A percentile compares a stretch with the other conserved stretches of the same genome.
These are phyloP conservation scores for Okamejei kenojei DNA, from an alignment of 2,797 vertebrate genomes.

Conservation along the genomic window DNA sequence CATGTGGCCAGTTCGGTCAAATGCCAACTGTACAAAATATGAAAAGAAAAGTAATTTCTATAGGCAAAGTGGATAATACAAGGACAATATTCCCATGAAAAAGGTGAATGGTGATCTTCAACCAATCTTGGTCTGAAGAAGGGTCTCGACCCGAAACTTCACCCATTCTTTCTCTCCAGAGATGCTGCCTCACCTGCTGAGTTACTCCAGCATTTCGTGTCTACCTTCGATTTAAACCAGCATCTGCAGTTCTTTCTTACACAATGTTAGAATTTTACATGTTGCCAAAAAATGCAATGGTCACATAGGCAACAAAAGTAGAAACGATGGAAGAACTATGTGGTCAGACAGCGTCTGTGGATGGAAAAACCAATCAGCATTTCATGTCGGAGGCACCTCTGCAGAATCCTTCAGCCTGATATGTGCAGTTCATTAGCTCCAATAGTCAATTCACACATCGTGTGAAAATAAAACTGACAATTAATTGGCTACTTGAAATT, in stretches of 20 bases:
- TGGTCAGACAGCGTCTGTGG: too few species aligned
- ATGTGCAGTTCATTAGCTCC: slow-evolving; percentile 57
- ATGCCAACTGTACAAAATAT: background rate
- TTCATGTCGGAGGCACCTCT: too few species aligned
- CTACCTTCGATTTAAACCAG: too few species aligned
- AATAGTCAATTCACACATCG: slow-evolving; percentile 57
- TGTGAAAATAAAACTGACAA: slow-evolving; percentile 49
- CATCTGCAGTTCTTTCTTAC: too few species aligned
- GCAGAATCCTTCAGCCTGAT: slow-evolving; percentile 39
- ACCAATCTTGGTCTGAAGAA: too few species aligned
- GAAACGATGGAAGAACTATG: too few species aligned
- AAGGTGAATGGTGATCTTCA: background rate
- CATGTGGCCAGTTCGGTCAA: background rate
- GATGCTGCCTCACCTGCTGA: too few species aligned
- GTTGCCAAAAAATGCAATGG: slow-evolving; percentile 46
- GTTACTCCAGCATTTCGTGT: too few species aligned
- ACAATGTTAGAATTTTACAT: background rate
- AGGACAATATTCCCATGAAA: background rate
- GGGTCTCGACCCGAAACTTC: too few species aligned
- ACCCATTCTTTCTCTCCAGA: too few species aligned
- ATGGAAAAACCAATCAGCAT: too few species aligned
- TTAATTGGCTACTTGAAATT: background rate
- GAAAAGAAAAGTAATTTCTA: background rate
- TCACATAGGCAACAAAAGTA: slow-evolving; percentile 47
- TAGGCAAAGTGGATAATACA: background rate